phyloP scores from a whole-genome alignment of 2,888 invertebrate genomes.

The Rutpela maculata region DNA sequence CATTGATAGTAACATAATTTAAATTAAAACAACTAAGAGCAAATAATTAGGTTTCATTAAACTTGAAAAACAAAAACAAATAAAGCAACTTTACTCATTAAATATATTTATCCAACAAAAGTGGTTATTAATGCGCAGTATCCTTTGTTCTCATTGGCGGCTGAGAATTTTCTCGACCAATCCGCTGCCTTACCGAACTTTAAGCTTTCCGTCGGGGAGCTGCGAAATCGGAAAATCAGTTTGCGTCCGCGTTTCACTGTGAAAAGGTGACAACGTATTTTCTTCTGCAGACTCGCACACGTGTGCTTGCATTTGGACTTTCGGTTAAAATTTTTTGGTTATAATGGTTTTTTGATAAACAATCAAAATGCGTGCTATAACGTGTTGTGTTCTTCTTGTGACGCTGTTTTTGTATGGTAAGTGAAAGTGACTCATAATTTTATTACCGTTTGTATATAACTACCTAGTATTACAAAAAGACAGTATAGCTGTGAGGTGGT shows the following conservation, averaged over 20 bases:
- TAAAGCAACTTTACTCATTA: conserved; percentile 25
- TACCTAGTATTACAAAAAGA: too few species aligned
- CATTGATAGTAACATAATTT: conserved; percentile 23
- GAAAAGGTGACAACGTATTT: conserved; percentile 44
- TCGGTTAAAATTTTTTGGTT: conserved; percentile 37
- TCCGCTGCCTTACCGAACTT: conserved; percentile 60
- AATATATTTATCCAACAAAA: conserved; percentile 39
- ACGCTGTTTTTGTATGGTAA: conserved; percentile 58
- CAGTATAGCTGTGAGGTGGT: background rate
- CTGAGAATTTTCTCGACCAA: conserved; percentile 66
- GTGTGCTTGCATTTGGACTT: conserved; percentile 41
- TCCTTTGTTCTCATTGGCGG: conserved; percentile 66
- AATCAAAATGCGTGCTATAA: conserved; percentile 50
- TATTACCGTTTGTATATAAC: too few species aligned
- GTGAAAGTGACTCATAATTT: too few species aligned
- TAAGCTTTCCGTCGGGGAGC: conserved; percentile 49
- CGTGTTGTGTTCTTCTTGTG: conserved; percentile 53
- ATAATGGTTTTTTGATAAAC: conserved; percentile 35
- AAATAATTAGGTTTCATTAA: conserved; percentile 33
- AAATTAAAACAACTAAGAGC: conserved; percentile 16
- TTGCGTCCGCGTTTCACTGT: conserved; percentile 55
- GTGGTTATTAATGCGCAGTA: conserved; percentile 62
- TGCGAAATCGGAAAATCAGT: conserved; percentile 58
- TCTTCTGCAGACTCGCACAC: conserved; percentile 50
- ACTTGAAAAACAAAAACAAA: conserved; percentile 31